Evolutionary conservation across 2,888 invertebrate genomes (phyloP).

Genomic region (Ophonus ardosiacus): DNA sequence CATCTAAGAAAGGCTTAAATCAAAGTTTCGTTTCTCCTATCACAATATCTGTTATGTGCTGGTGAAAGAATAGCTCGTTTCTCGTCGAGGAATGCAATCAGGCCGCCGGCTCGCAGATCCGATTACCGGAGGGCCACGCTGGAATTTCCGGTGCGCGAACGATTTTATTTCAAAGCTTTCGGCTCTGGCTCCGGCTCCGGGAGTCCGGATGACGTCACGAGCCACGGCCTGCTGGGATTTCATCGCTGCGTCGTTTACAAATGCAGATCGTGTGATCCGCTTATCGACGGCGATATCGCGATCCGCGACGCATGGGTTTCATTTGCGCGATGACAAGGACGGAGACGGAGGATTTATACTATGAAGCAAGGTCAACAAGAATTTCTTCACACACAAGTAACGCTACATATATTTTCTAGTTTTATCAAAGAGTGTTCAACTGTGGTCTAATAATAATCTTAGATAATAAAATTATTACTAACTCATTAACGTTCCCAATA

Average conservation of each 20-base stretch:
- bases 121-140: constrained; percentile 60
- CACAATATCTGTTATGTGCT: not conserved
- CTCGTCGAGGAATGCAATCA: constrained; percentile 55
- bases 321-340: constrained; percentile 15
- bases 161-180: constrained; percentile 61
- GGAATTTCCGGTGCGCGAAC: constrained; percentile 62
- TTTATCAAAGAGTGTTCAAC: no score
- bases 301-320: constrained; percentile 26
- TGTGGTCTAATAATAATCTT: no score
- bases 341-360: not conserved
- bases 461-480: no score
- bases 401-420: no score
- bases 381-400: not conserved
- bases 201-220: constrained; percentile 11
- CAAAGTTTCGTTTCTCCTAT: not conserved
- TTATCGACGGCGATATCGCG: constrained; percentile 50
- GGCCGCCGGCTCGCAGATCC: constrained; percentile 56
- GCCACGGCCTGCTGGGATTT: constrained; percentile 52
- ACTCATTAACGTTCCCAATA: no score
- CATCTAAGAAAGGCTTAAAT: not conserved
- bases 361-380: not conserved
- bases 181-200: not conserved
- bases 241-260: constrained; percentile 57
- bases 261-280: constrained; percentile 61
- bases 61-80: not conserved